Evolutionary conservation across 2,113 vertebrate genomes (phyloP), one percentile per base, ranked within the genome.

Genomic region (Sprattus sprattus): DNA sequence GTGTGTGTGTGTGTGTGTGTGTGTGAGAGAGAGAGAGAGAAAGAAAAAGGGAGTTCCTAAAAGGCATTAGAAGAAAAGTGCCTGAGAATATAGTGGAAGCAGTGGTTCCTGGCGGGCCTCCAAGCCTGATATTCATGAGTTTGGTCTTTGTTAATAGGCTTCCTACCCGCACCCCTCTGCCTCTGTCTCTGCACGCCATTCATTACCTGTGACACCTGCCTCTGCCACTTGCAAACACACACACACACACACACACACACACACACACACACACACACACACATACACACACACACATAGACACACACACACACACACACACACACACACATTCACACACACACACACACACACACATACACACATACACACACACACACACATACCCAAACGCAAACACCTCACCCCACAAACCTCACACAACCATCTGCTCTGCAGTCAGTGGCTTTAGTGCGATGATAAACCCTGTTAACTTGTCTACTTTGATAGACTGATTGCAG

Each of bases 171-270:
- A 45, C 18, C 45, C 50, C 83, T 83, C 84, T 16, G 50, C 39
- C 64, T 60, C 83, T 67, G 47, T 57, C 57, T 83, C 47, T 78
- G 78, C 60, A 83, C 85, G 45, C 80, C 87, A 71, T 86, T 80
- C 85, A 88, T 84, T 86, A 83, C 87, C 45, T 83, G 39, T 46
- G 52, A 88, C 71, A 86, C 82, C 82, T 86, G 87, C 84, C 49
- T 71, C 50, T 67, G 15, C 9, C 18, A 20, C 54, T 60, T 60
- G 54, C 22, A 3, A 10, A 22, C 54, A 22, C 54, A 22, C 54
- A 22, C 54, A 22, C 54, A 57, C 18, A 57, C 16, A 57, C 52
- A 57, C 52, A 2, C 64, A 67, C 64, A 11, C 64, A 67, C 64
- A 67, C 64, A 67, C 64, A 28, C 64, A 67, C 64, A 67, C 64